These are phyloP conservation scores for Maniola hyperantus DNA, from an alignment of 2,888 invertebrate genomes.

Conservation along the genomic window DNA sequence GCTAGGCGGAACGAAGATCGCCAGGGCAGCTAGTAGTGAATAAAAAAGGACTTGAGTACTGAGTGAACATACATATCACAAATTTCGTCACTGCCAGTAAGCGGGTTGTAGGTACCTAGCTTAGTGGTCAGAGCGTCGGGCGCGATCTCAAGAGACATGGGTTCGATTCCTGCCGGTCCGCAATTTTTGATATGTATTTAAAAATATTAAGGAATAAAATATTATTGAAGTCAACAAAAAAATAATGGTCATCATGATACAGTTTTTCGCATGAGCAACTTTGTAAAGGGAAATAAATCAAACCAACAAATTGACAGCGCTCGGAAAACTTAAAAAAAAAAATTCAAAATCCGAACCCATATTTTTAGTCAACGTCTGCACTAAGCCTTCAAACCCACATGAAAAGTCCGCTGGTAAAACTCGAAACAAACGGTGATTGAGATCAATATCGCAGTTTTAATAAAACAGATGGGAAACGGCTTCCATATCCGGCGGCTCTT, in stretches of 20 bases:
- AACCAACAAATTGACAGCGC: slow-evolving; percentile 4
- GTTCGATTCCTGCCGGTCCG: too few species aligned
- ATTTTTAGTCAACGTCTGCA: slow-evolving; percentile 17
- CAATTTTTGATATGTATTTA: too few species aligned
- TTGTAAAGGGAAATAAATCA: background rate
- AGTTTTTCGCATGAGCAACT: background rate
- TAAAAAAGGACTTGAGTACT: too few species aligned
- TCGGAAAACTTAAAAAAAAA: background rate
- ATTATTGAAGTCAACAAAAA: too few species aligned
- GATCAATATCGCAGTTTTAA: slow-evolving; percentile 79
- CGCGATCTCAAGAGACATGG: too few species aligned
- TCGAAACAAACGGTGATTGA: slow-evolving; percentile 57
- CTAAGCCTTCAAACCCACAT: slow-evolving; percentile 19
- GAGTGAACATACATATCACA: too few species aligned
- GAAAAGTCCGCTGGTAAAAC: slow-evolving; percentile 22
- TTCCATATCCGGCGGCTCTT: slow-evolving; percentile 69
- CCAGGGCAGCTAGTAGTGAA: too few species aligned
- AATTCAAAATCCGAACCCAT: background rate
- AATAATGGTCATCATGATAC: background rate
- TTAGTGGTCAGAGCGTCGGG: too few species aligned
- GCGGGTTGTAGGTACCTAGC: too few species aligned
- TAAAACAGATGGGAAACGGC: slow-evolving; percentile 76
- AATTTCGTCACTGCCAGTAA: too few species aligned
- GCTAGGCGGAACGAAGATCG: too few species aligned
- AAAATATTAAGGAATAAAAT: too few species aligned